Percentiles rank a stretch among this genome's conserved stretches.
Evolutionary conservation across 2,797 vertebrate genomes (phyloP).

Genomic region (Meriones psammophilus): DNA sequence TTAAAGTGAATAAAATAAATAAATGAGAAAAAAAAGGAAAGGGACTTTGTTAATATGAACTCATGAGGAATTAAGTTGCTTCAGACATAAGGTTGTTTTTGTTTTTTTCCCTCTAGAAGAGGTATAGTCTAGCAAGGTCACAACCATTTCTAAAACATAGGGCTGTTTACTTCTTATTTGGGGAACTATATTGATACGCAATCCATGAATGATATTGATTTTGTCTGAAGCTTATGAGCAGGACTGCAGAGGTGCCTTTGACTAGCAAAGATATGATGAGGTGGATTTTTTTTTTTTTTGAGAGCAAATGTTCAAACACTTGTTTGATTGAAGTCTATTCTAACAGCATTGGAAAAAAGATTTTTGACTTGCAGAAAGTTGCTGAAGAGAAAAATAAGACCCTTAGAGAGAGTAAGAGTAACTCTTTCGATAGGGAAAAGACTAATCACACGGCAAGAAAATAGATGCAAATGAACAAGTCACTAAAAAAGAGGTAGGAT

Average conservation of each 20-base stretch:
- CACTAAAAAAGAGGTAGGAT: not conserved
- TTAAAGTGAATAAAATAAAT: no score
- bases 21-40: not conserved
- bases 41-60: not conserved
- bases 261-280: not conserved
- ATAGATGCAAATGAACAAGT: not conserved
- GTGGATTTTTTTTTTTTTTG: slow-evolving; percentile 15
- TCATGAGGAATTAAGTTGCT: slow-evolving; percentile 14
- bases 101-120: not conserved
- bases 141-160: slow-evolving; percentile 11
- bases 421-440: not conserved
- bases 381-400: not conserved
- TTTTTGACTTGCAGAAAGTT: not conserved
- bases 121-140: not conserved
- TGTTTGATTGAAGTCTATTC: slow-evolving; percentile 43
- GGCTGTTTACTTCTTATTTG: not conserved
- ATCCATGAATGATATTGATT: slow-evolving; percentile 3
- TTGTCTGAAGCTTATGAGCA: slow-evolving; percentile 50
- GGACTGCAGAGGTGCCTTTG: not conserved
- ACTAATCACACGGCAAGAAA: not conserved
- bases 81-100: not conserved
- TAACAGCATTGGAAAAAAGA: not conserved
- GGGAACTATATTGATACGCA: not conserved
- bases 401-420: not conserved
- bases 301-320: slow-evolving; percentile 38